phyloP scores from a whole-genome alignment of 2,113 vertebrate genomes.

The Phasianus colchicus region DNA sequence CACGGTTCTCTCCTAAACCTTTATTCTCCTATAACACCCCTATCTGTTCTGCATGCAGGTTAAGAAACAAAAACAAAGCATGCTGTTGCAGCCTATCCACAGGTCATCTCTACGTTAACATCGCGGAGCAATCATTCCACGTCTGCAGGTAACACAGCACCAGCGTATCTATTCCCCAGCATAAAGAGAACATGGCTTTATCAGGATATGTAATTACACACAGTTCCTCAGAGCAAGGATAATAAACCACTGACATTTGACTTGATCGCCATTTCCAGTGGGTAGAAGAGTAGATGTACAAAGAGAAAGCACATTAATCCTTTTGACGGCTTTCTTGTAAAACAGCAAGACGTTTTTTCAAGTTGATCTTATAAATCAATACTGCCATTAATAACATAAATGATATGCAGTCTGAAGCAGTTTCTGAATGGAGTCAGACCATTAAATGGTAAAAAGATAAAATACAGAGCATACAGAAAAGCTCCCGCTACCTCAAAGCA shows the following conservation, averaged over 20 bases:
- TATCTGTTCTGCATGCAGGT: constrained; percentile 14
- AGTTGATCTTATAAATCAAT: constrained; percentile 38
- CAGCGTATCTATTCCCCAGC: neutral
- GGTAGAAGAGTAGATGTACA: neutral
- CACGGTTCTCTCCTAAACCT: neutral
- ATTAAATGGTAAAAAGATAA: constrained; percentile 53
- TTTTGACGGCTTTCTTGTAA: constrained; percentile 43
- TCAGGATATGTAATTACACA: neutral
- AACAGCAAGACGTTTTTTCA: constrained; percentile 29
- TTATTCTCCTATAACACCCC: neutral
- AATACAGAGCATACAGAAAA: constrained; percentile 8
- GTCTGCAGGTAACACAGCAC: neutral
- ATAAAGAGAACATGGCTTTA: neutral
- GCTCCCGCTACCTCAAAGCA: constrained; percentile 10
- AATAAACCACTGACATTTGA: neutral
- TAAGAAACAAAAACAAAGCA: neutral
- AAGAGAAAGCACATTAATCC: constrained; percentile 21
- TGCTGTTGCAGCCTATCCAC: neutral
- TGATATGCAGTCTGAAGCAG: neutral
- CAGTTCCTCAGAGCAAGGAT: neutral
- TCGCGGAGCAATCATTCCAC: neutral
- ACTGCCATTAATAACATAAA: constrained; percentile 25
- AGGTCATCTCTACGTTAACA: neutral
- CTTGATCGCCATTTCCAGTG: neutral
- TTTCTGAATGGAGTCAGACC: constrained; percentile 62